Evolutionary conservation across 2,888 invertebrate species (phyloP).

Genomic region (Sesia bembeciformis): DNA sequence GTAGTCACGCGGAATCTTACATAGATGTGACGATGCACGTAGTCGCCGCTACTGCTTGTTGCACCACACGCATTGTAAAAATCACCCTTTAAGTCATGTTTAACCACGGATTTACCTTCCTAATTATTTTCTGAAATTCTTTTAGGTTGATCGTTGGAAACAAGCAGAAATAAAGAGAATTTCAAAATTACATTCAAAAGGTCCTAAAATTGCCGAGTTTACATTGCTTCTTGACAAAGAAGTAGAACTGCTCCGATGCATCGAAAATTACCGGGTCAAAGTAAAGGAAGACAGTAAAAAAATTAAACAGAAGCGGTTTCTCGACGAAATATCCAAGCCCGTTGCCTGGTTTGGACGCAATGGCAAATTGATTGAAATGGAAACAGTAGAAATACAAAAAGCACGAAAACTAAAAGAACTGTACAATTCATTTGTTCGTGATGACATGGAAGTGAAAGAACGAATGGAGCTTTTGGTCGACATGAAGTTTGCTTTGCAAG

Average conservation of each 20-base stretch:
- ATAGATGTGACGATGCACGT: too few species aligned
- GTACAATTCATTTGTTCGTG: slow-evolving; percentile 78
- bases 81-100: not conserved
- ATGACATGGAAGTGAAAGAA: slow-evolving; percentile 75
- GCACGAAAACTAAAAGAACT: slow-evolving; percentile 83
- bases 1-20: too few species aligned
- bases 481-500: slow-evolving; percentile 79
- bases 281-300: slow-evolving; percentile 76
- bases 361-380: slow-evolving; percentile 82
- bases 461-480: slow-evolving; percentile 81
- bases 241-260: slow-evolving; percentile 78
- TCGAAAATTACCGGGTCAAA: slow-evolving; percentile 79
- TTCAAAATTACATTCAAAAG: slow-evolving; percentile 76
- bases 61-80: too few species aligned
- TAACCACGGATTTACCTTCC: not conserved
- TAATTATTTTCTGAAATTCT: not conserved
- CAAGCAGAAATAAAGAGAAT: slow-evolving; percentile 77
- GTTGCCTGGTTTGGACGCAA: slow-evolving; percentile 84
- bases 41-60: too few species aligned
- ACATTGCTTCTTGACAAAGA: slow-evolving; percentile 82
- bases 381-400: slow-evolving; percentile 85
- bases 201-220: slow-evolving; percentile 81
- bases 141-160: slow-evolving; percentile 79
- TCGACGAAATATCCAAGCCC: slow-evolving; percentile 81
- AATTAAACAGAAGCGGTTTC: slow-evolving; percentile 75